These are phyloP conservation scores for Chrysolina americana DNA, from an alignment of 2,888 invertebrate genomes.

Conservation along the genomic window DNA sequence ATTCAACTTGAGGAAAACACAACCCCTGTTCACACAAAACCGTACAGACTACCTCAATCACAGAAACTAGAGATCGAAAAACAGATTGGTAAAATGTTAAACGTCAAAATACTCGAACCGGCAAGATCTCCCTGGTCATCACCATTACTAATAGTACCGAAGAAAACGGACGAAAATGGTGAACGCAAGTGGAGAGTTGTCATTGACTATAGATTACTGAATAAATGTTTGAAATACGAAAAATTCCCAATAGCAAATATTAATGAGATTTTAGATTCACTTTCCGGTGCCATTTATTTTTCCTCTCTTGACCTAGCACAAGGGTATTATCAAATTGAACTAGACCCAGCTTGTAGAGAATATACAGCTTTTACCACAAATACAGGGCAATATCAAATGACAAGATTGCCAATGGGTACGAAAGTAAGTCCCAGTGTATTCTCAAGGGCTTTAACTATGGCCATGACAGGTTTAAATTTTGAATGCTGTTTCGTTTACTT, in stretches of 20 bases:
- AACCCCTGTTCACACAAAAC: constrained; percentile 40
- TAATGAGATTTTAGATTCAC: constrained; percentile 55
- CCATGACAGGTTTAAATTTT: too few relatives aligned
- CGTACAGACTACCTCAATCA: constrained; percentile 49
- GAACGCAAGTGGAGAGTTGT: constrained; percentile 47
- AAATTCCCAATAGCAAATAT: constrained; percentile 38
- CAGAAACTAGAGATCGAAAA: constrained; percentile 41
- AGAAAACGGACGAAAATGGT: constrained; percentile 46
- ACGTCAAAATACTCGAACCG: constrained; percentile 50
- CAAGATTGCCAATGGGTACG: constrained; percentile 53
- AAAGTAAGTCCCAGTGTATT: constrained; percentile 54
- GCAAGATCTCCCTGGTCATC: constrained; percentile 49
- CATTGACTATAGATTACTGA: constrained; percentile 46
- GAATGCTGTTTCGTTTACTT: constrained; percentile 43
- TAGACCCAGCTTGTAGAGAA: constrained; percentile 46
- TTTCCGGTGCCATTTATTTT: constrained; percentile 55
- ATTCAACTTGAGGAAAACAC: constrained; percentile 5
- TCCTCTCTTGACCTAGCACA: constrained; percentile 51
- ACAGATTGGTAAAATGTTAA: constrained; percentile 15
- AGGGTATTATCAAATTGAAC: constrained; percentile 56
- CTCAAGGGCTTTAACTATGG: constrained; percentile 49
- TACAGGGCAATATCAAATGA: constrained; percentile 55
- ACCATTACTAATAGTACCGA: constrained; percentile 49
- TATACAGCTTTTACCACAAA: constrained; percentile 55
- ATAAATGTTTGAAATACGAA: constrained; percentile 24